A percentile compares a stretch with the other conserved stretches of the same genome.
phyloP scores from a whole-genome alignment of 1,140 invertebrate genomes.

The Zophobas morio region DNA sequence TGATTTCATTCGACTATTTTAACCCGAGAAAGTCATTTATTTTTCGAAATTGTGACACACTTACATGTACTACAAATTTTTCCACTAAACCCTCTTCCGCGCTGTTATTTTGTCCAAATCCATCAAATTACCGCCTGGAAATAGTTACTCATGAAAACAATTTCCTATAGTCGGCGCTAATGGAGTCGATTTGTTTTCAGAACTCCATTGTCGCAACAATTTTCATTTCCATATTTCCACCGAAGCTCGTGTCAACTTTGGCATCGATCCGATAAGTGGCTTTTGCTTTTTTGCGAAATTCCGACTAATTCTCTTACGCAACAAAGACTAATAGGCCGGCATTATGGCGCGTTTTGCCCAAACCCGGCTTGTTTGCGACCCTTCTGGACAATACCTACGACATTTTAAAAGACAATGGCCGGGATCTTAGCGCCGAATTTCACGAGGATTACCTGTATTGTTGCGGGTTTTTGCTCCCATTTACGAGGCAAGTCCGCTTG shows the following conservation, averaged over 20 bases:
- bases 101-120: too few relatives aligned
- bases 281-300: neutral
- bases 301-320: slow-evolving; percentile 4
- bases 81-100: too few relatives aligned
- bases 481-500: slow-evolving; percentile 18
- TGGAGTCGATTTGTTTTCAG: slow-evolving; percentile 6
- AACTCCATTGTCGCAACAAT: slow-evolving; percentile 6
- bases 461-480: slow-evolving; percentile 33
- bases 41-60: slow-evolving; percentile 4
- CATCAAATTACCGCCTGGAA: too few relatives aligned
- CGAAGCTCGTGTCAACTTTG: neutral
- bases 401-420: slow-evolving; percentile 29
- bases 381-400: slow-evolving; percentile 5
- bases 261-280: neutral
- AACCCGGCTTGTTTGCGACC: neutral
- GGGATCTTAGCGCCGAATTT: slow-evolving; percentile 26
- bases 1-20: slow-evolving; percentile 27
- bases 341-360: slow-evolving; percentile 18
- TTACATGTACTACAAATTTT: neutral
- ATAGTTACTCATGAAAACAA: neutral
- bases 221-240: slow-evolving; percentile 4
- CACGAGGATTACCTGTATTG: slow-evolving; percentile 18
- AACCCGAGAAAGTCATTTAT: neutral
- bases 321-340: slow-evolving; percentile 1
- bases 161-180: neutral